These are phyloP conservation scores for Notoglanidium macrostoma DNA, from an alignment of 2,797 vertebrate genomes.

Conservation along the genomic window DNA sequence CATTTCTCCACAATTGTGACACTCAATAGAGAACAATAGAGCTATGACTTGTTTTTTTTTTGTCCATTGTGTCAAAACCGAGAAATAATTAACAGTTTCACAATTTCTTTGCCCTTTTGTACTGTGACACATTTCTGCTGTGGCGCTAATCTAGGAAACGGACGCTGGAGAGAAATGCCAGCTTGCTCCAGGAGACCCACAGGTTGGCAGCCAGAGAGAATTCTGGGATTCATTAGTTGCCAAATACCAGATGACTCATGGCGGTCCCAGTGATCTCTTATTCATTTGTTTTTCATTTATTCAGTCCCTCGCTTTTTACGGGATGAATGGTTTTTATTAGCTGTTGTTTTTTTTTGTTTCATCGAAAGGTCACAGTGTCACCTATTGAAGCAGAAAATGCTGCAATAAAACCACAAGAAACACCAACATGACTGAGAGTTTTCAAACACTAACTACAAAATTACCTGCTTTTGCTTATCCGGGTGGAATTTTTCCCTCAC, in stretches of 20 bases:
- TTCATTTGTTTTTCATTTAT: slow-evolving; percentile 74
- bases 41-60: slow-evolving; percentile 36
- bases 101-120: slow-evolving; percentile 28
- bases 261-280: slow-evolving; percentile 71
- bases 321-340: slow-evolving; percentile 44
- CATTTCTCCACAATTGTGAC: slow-evolving; percentile 39
- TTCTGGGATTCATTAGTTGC: slow-evolving; percentile 74
- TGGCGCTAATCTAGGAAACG: slow-evolving; percentile 27
- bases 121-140: slow-evolving; percentile 20
- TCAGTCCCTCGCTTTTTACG: slow-evolving; percentile 59
- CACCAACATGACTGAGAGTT: slow-evolving; percentile 56
- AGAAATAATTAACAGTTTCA: slow-evolving; percentile 43
- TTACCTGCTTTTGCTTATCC: slow-evolving; percentile 51
- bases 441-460: slow-evolving; percentile 61
- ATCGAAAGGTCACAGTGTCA: slow-evolving; percentile 62
- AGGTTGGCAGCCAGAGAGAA: slow-evolving; percentile 61
- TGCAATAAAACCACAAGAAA: slow-evolving; percentile 53
- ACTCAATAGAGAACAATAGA: slow-evolving; percentile 29
- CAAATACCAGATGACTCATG: slow-evolving; percentile 70
- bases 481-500: slow-evolving; percentile 52
- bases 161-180: slow-evolving; percentile 50
- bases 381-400: slow-evolving; percentile 58
- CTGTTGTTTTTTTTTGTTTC: slow-evolving; percentile 20
- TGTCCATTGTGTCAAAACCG: slow-evolving; percentile 25
- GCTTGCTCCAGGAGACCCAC: slow-evolving; percentile 52